Conservation (phyloP, 1,140 invertebrate species). For the Drosophila grimshawi region DNA sequence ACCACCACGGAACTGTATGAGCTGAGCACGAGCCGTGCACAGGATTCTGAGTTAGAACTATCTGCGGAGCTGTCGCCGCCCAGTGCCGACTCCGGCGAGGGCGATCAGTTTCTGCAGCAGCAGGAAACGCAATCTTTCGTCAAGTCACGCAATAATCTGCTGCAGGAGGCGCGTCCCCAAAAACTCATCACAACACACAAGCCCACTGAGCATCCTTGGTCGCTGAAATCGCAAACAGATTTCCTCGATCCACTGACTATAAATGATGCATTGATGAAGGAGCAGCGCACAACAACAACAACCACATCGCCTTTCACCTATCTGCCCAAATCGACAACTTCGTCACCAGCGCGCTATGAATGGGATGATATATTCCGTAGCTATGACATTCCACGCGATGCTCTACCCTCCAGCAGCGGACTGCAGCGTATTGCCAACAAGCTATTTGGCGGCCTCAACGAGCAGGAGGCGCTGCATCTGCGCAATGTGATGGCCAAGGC, state of each 20-base stretch:
- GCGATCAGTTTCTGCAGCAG: slow-evolving; percentile 70
- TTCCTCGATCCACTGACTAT: slow-evolving; percentile 88
- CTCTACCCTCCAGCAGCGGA: slow-evolving; percentile 84
- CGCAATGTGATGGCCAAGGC: slow-evolving; percentile 93
- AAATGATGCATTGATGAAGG: slow-evolving; percentile 87
- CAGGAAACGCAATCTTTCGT: slow-evolving; percentile 83
- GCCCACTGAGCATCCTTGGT: slow-evolving; percentile 84
- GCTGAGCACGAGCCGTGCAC: slow-evolving; percentile 55
- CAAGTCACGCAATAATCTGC: slow-evolving; percentile 74
- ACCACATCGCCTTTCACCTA: slow-evolving; percentile 59
- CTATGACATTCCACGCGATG: slow-evolving; percentile 74
- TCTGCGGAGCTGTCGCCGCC: slow-evolving; percentile 70
- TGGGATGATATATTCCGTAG: slow-evolving; percentile 79
- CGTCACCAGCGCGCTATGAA: slow-evolving; percentile 53
- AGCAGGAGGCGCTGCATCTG: slow-evolving; percentile 89
- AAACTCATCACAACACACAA: slow-evolving; percentile 70
- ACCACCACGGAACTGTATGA: slow-evolving; percentile 70
- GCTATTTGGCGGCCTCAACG: slow-evolving; percentile 90
- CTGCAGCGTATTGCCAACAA: slow-evolving; percentile 88
- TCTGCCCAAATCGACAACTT: slow-evolving; percentile 35
- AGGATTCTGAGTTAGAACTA: slow-evolving; percentile 61
- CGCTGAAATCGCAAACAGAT: slow-evolving; percentile 74
- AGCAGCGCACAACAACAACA: slow-evolving; percentile 56
- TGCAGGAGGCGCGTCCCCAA: slow-evolving; percentile 56
- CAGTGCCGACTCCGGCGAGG: slow-evolving; percentile 67